Evolutionary conservation across 2,113 vertebrate species (phyloP), one percentile per base, ranked within the genome.

Genomic region (Mustela nigripes): DNA sequence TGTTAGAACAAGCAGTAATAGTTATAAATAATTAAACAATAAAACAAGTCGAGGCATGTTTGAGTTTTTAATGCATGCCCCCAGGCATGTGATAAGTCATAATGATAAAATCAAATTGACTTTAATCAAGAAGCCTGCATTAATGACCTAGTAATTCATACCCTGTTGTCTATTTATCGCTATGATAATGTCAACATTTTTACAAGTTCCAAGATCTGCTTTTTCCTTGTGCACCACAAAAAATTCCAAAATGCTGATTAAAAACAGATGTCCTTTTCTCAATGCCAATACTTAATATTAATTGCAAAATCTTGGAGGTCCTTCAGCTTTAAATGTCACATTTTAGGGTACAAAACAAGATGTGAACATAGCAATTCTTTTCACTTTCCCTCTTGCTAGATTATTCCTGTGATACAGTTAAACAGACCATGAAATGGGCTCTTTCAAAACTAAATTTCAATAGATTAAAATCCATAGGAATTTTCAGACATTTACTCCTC

Each of bases 21-120:
- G 87, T 84, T 96, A 95, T 97, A 98, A 98, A 98, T 98, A 98
- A 98, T 98, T 98, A 92, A 98, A 96, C 89, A 98, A 95, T 93
- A 76, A 97, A 95, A 50, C 45, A 97, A 98, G n/a, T 96, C 53
- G 95, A 94, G 50, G 93, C 94, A 67, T 95, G 74, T 98, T 96
- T 90, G 92, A 90, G 85, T 98, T 96, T 98, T 98, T 98, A 98
- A 98, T 98, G 89, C 95, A 93, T 97, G 97, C 98, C 98, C 98
- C 96, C 58, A 53, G 96, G 98, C 96, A 67, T 71, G 0, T 78
- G 97, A 82, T 96, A 98, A 98, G 91, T 98, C 95, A 96, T 93
- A 92, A 97, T 97, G 94, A 95, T 95, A 97, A 96, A 98, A 97
- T 96, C 95, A 98, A 98, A 98, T 92, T 98, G 81, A 96, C 98